A percentile compares a stretch with the other conserved stretches of the same genome.
Conservation (phyloP, 2,113 vertebrate species). For the Brachypodius melanocephalos region DNA sequence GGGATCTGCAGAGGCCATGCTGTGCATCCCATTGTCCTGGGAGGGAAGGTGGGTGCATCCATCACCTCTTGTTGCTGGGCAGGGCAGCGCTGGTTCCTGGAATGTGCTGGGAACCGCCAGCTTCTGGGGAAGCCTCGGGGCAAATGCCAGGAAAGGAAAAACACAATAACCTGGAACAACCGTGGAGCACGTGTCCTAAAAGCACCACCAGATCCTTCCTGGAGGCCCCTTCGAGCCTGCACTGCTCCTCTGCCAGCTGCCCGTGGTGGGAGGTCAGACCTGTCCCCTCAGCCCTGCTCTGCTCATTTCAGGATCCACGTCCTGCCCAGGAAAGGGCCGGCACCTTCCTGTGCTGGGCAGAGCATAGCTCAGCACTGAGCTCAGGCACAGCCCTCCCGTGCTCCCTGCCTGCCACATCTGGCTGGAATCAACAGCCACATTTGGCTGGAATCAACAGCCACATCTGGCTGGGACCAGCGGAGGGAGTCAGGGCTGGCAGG, state of each 20-base stretch:
- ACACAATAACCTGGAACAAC: slow-evolving; percentile 18
- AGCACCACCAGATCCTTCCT: slow-evolving; percentile 21
- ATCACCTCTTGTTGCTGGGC: neutral
- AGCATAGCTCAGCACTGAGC: neutral
- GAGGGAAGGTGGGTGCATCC: neutral
- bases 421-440: neutral
- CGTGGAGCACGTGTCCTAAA: neutral
- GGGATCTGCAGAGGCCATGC: neutral
- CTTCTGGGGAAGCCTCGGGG: slow-evolving; percentile 13
- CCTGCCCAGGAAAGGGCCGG: slow-evolving; percentile 25
- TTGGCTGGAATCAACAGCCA: neutral
- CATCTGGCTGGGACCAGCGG: neutral
- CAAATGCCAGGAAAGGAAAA: slow-evolving; percentile 19
- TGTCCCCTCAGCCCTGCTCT: neutral
- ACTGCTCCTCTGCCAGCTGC: neutral
- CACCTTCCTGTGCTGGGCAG: slow-evolving; percentile 40
- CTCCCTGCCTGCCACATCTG: neutral
- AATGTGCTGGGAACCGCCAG: neutral
- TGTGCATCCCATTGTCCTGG: neutral
- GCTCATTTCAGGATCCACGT: neutral
- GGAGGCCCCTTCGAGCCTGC: neutral
- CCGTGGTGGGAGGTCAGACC: accelerated
- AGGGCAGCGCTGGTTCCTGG: neutral
- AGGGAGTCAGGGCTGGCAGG: neutral
- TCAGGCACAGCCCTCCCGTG: neutral